A percentile compares a stretch with the other conserved stretches of the same genome.
Conservation (phyloP, 2,888 invertebrate genomes). For the Ischnura elegans region DNA sequence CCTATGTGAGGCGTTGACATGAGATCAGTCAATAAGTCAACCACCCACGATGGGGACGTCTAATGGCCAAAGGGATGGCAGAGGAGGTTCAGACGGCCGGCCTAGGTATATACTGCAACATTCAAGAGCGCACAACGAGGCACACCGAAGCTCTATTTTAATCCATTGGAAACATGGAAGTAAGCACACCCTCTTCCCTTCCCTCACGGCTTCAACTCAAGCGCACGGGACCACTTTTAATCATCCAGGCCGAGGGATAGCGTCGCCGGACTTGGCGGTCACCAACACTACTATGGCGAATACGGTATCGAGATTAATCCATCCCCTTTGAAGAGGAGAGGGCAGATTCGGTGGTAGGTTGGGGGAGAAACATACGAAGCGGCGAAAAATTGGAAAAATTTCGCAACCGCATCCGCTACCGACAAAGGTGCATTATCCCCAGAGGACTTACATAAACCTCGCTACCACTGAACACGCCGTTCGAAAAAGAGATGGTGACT, state of each 20-base stretch:
- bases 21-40: too few relatives aligned
- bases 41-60: too few relatives aligned
- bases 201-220: background rate
- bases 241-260: background rate
- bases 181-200: background rate
- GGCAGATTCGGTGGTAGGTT: background rate
- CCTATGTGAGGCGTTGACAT: too few relatives aligned
- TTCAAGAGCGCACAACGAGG: background rate
- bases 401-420: background rate
- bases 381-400: background rate
- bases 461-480: background rate
- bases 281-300: background rate
- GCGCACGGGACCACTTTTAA: conserved; percentile 21
- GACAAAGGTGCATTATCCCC: background rate
- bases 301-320: background rate
- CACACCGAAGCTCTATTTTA: background rate
- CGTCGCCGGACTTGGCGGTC: background rate
- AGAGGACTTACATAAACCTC: background rate
- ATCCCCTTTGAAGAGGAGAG: background rate
- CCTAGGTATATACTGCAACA: background rate
- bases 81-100: background rate
- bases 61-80: background rate
- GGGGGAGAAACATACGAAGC: background rate
- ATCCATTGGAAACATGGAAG: background rate
- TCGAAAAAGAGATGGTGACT: too few relatives aligned